Conservation (phyloP, 2,113 vertebrate genomes). For the Pteropus alecto region DNA sequence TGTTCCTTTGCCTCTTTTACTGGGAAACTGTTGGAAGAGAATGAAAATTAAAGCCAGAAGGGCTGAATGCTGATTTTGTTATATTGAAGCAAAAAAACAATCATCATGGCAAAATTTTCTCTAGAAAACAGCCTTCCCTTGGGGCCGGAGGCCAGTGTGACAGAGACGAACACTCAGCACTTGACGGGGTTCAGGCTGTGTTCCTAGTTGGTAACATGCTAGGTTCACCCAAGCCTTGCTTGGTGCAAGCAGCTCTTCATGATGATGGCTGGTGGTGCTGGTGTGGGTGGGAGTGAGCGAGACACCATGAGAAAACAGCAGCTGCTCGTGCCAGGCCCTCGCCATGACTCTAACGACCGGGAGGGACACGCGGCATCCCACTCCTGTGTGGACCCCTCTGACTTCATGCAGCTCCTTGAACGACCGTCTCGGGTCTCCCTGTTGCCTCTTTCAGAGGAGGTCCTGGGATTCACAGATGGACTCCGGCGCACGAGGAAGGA, state of each 20-base stretch:
- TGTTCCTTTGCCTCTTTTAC: neutral
- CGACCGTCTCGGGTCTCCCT: neutral
- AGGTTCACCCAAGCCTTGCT: no score
- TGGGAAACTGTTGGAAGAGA: neutral
- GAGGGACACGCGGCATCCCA: neutral
- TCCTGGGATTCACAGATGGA: neutral
- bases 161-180: no score
- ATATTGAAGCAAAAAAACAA: neutral
- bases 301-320: neutral
- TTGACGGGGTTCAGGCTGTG: neutral
- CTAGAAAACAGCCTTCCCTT: neutral
- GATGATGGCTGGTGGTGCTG: neutral
- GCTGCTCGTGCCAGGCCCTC: neutral
- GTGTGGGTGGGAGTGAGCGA: neutral
- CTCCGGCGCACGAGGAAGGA: neutral
- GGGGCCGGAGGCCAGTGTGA: neutral
- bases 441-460: neutral
- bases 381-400: neutral
- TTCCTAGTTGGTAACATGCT: neutral
- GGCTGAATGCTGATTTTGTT: neutral
- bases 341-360: fast-evolving
- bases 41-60: neutral
- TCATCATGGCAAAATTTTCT: neutral
- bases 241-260: neutral
- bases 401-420: neutral